A percentile compares a stretch with the other conserved stretches of the same genome.
Evolutionary conservation across 2,797 vertebrate species (phyloP).

Genomic region (Pelobates cultripes): DNA sequence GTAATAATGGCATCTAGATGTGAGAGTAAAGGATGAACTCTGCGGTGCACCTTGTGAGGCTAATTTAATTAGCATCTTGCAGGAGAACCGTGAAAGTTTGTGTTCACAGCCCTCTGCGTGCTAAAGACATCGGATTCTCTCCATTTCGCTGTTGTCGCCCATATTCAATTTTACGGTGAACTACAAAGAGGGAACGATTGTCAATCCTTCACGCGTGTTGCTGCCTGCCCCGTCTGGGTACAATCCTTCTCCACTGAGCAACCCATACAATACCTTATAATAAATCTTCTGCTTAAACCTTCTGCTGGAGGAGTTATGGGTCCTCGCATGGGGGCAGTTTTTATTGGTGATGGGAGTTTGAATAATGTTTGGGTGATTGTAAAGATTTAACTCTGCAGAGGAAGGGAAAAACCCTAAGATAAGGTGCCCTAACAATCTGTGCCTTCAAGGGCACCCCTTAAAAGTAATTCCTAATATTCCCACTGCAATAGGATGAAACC

Average conservation of each 20-base stretch:
- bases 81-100: not conserved
- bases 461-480: too few relatives aligned
- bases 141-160: constrained; percentile 4
- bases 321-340: too few relatives aligned
- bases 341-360: too few relatives aligned
- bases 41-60: constrained; percentile 5
- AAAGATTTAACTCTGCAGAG: too few relatives aligned
- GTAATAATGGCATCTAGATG: not conserved
- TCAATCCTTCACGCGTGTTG: not conserved
- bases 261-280: not conserved
- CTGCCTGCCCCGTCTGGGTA: not conserved
- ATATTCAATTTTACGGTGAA: constrained; percentile 15
- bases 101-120: not conserved
- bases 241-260: not conserved
- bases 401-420: too few relatives aligned
- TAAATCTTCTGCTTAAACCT: constrained; percentile 1
- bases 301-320: not conserved
- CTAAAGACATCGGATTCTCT: constrained; percentile 30
- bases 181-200: constrained; percentile 6
- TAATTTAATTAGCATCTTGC: constrained; percentile 5
- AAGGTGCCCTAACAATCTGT: too few relatives aligned
- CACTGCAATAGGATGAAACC: too few relatives aligned
- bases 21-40: too few relatives aligned
- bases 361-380: too few relatives aligned
- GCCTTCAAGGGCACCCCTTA: too few relatives aligned